Base-by-base conservation (phyloP, 2,113 vertebrate genomes). In the Butorides virescens region DNA sequence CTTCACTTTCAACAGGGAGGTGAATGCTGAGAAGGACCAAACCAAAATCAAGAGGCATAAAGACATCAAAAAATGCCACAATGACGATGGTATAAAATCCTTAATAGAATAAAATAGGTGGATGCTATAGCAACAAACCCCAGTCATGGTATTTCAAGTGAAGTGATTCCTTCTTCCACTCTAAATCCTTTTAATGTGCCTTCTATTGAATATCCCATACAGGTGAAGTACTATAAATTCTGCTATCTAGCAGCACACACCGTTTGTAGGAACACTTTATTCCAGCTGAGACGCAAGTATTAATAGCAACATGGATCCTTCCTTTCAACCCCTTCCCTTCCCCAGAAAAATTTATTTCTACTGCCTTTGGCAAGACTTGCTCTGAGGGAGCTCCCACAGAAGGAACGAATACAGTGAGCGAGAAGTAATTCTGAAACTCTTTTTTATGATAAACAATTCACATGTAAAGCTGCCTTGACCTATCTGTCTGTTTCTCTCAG, bases 121-220 rank as follows among this genome's bases (percentile, higher is more conserved):
- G 73, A 76, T 79, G 49, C 71, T 88, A 22, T 74, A 90, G 86
- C 77, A 94, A 74, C 70, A 62, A 95, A 80, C 59, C 53, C 50
- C 61, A 67, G 74, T 25, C 74, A 66, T 66, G 81, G 77, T 95
- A 92, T 94, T 95, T 95, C 95, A 96, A 95, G 84, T 47, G 70
- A 95, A 95, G 91, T 79, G 77, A 95, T 95, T 95, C 81, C 67
- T 94, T 84, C 89, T 95, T 91, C 94, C 3, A 10, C 94, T 93
- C 92, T 96, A 95, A 94, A 97, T 95, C 95, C 91, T 96, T 91
- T 96, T 95, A 96, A 96, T 94, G 91, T 82, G 59, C 84, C 59
- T 86, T 61, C 62, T 94, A 95, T 94, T 96, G 96, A 95, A 97
- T 91, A 95, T 82, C 87, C 81, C 89, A 80, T 95, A 89, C 95